These are phyloP conservation scores for Tuberolachnus salignus DNA, from an alignment of 2,888 invertebrate genomes.

Conservation along the genomic window DNA sequence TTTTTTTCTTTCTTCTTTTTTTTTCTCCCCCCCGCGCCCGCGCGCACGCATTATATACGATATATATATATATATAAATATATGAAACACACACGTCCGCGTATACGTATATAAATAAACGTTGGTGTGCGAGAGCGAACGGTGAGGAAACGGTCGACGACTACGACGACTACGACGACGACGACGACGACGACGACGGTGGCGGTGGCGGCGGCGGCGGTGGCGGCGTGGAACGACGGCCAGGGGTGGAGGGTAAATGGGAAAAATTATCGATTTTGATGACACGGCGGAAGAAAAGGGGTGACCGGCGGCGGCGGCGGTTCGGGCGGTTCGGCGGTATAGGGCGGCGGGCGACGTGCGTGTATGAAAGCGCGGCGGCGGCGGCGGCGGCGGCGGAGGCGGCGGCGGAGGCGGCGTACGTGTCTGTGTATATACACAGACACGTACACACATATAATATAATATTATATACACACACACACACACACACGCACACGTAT, in stretches of 20 bases:
- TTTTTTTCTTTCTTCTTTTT: too few relatives aligned
- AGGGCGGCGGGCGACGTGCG: slow-evolving; percentile 32
- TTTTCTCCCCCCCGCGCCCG: neutral
- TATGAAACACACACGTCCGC: too few relatives aligned
- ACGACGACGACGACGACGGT: neutral
- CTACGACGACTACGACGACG: neutral
- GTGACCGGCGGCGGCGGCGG: slow-evolving; percentile 25
- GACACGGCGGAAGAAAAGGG: slow-evolving; percentile 50
- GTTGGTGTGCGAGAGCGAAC: neutral
- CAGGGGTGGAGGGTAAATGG: slow-evolving; percentile 28
- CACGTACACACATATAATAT: neutral
- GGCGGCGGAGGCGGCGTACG: slow-evolving; percentile 5
- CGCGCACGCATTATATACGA: neutral
- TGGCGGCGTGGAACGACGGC: neutral
- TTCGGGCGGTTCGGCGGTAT: neutral
- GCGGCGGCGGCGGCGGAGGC: neutral
- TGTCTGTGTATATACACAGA: neutral
- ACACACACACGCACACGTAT: too few relatives aligned
- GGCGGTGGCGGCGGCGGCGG: neutral
- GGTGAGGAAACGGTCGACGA: neutral
- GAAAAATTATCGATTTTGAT: slow-evolving; percentile 56
- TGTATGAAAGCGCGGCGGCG: slow-evolving; percentile 32
- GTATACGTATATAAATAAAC: neutral
- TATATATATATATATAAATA: neutral
- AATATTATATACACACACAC: neutral